Conservation (phyloP, 2,888 invertebrate genomes). For the Caenorhabditis afra region DNA sequence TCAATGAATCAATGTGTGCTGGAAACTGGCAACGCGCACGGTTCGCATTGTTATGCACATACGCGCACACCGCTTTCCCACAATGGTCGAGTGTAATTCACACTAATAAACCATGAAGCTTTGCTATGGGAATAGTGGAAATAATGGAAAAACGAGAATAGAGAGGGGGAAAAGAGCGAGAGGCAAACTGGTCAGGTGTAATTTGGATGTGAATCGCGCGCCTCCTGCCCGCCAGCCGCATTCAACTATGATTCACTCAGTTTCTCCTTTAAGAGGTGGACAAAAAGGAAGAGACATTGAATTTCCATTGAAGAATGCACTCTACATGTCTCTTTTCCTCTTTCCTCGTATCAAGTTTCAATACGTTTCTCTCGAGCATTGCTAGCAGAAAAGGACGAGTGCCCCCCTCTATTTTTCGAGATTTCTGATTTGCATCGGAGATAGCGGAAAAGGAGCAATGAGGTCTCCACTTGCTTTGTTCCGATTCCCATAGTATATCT, state of each 20-base stretch:
- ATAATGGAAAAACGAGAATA: not conserved
- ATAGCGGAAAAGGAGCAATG: slow-evolving; percentile 13
- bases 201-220: slow-evolving; percentile 40
- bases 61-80: not conserved
- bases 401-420: not conserved
- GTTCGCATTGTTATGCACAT: slow-evolving; percentile 6
- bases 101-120: slow-evolving; percentile 30
- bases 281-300: not conserved
- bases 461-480: slow-evolving; percentile 2
- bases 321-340: slow-evolving; percentile 23
- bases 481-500: slow-evolving; percentile 21
- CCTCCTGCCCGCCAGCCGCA: slow-evolving; percentile 10
- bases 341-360: slow-evolving; percentile 44
- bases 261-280: not conserved
- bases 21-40: not conserved
- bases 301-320: not conserved
- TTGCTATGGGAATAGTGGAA: not conserved
- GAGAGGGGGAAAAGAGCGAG: slow-evolving; percentile 12
- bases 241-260: slow-evolving; percentile 5
- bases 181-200: slow-evolving; percentile 60
- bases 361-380: slow-evolving; percentile 7
- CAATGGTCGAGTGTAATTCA: slow-evolving; percentile 30
- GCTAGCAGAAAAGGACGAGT: slow-evolving; percentile 5
- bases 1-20: not conserved
- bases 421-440: slow-evolving; percentile 39